phyloP scores from a whole-genome alignment of 1,140 invertebrate species.

The Anastrepha ludens region DNA sequence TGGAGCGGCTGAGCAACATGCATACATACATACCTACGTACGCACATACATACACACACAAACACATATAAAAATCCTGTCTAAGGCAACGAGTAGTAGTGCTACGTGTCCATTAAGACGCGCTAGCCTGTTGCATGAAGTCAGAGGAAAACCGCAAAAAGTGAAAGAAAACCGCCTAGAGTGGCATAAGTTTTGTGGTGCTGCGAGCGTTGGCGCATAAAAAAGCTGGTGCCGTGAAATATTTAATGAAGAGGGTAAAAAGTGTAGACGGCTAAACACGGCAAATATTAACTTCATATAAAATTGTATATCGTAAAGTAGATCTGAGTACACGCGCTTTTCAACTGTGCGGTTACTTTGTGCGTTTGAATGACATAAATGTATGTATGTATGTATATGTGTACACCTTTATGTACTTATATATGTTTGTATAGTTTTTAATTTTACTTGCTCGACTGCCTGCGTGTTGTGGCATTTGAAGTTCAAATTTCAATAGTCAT shows the following conservation, averaged over 20 bases:
- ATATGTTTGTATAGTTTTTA: background rate
- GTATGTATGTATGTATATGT: too few relatives aligned
- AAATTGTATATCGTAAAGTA: too few relatives aligned
- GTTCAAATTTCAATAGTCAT: conserved; percentile 33
- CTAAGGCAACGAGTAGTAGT: background rate
- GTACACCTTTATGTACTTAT: too few relatives aligned
- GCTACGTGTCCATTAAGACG: background rate
- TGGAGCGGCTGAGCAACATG: background rate
- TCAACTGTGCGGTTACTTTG: background rate
- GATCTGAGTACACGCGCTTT: too few relatives aligned
- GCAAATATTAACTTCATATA: too few relatives aligned
- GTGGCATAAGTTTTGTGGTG: background rate
- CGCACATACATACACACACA: too few relatives aligned
- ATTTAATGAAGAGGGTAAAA: background rate
- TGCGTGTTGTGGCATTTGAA: conserved; percentile 19
- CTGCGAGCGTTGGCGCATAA: background rate
- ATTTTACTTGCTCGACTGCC: background rate
- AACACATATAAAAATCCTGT: too few relatives aligned
- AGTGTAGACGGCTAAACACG: background rate
- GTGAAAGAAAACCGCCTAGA: background rate
- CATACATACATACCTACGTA: too few relatives aligned
- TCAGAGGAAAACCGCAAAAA: background rate
- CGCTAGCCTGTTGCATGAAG: background rate
- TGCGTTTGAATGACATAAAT: too few relatives aligned
- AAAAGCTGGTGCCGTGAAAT: background rate